A percentile compares a stretch with the other conserved stretches of the same genome.
Conservation (phyloP, 2,797 vertebrate species). For the Vipera latastei region DNA sequence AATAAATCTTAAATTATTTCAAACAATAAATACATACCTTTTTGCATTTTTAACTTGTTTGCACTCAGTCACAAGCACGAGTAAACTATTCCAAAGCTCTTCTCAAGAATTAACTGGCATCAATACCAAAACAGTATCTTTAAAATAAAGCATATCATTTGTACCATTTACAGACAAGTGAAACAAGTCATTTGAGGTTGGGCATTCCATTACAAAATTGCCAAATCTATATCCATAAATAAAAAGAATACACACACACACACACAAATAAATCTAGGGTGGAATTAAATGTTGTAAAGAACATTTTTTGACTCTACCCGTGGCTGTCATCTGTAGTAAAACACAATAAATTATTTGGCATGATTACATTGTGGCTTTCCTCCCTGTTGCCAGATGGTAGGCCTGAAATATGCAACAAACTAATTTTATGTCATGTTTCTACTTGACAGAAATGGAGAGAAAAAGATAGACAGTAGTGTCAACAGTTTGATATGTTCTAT, state of each 20-base stretch:
- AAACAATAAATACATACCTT: not conserved
- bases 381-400: not conserved
- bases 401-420: not conserved
- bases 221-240: not conserved
- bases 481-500: not conserved
- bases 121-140: not conserved
- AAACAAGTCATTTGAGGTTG: not conserved
- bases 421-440: not conserved
- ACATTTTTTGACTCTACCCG: not conserved
- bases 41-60: not conserved
- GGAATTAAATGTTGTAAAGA: not conserved
- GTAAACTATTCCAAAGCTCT: not conserved
- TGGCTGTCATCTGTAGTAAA: not conserved
- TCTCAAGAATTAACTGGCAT: not conserved
- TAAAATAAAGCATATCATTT: not conserved
- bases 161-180: not conserved
- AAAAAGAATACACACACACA: not conserved
- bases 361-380: not conserved
- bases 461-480: not conserved
- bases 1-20: not conserved
- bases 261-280: not conserved
- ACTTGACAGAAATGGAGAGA: not conserved
- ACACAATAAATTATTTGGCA: not conserved
- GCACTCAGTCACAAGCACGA: not conserved
- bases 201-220: not conserved